A percentile compares a stretch with the other conserved stretches of the same genome.
phyloP scores from a whole-genome alignment of 2,113 vertebrate genomes.

The Acanthisitta chloris region DNA sequence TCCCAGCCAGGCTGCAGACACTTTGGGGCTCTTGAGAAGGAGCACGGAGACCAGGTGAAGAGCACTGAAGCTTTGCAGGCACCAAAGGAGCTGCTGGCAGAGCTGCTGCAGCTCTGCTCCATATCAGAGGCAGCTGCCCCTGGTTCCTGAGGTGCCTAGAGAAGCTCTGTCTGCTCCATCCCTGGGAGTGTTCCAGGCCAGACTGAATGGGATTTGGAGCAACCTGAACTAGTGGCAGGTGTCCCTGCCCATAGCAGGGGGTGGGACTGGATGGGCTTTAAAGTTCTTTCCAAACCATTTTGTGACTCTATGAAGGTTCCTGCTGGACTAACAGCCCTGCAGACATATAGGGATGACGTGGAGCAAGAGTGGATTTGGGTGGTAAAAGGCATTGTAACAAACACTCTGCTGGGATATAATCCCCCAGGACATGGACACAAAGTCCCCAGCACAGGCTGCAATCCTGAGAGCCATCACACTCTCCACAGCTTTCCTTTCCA shows the following conservation, averaged over 20 bases:
- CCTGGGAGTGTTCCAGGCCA: no score
- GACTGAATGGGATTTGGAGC: no score
- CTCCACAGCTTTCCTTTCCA: not conserved
- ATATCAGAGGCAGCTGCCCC: not conserved
- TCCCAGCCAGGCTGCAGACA: not conserved
- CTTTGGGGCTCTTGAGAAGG: not conserved
- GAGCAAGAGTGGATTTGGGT: fast-evolving
- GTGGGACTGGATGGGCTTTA: no score
- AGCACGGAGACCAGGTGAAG: not conserved
- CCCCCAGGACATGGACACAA: not conserved
- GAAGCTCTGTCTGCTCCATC: no score
- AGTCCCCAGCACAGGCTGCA: not conserved
- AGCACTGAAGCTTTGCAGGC: not conserved
- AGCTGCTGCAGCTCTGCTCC: not conserved
- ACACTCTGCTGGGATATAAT: fast-evolving
- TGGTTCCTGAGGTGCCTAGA: no score
- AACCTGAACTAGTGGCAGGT: no score
- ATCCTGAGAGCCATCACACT: fast-evolving
- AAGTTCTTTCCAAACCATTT: no score
- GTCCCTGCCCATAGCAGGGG: no score
- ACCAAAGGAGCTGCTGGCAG: not conserved
- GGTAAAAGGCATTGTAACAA: not conserved
- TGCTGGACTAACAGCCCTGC: no score
- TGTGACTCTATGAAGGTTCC: no score
- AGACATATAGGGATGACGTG: fast-evolving